Percentiles rank a stretch among this genome's conserved stretches.
Evolutionary conservation across 2,113 vertebrate genomes (phyloP).

Genomic region (Oenanthe melanoleuca): DNA sequence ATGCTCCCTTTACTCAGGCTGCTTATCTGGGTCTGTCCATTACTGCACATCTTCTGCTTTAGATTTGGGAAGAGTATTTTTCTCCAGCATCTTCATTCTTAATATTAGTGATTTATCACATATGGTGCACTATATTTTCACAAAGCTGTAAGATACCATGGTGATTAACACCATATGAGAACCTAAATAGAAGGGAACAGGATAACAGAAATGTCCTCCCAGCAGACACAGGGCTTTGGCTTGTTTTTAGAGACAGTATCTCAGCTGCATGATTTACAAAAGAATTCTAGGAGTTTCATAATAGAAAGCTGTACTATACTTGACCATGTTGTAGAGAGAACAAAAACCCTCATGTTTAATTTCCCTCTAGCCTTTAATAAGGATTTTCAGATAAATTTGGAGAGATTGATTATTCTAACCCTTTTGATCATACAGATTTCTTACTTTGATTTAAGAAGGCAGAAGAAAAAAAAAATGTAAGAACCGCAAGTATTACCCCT

Average conservation of each 20-base stretch:
- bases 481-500: not conserved
- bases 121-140: constrained; percentile 58
- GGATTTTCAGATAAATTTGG: constrained; percentile 9
- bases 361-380: constrained; percentile 14
- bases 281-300: not conserved
- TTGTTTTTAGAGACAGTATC: not conserved
- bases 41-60: not conserved
- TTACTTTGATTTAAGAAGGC: constrained; percentile 4
- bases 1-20: not conserved
- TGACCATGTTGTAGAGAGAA: not conserved
- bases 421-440: constrained; percentile 29
- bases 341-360: not conserved
- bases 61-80: constrained; percentile 10
- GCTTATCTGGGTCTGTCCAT: not conserved
- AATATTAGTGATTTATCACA: constrained; percentile 61
- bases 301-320: not conserved
- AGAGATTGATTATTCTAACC: not conserved
- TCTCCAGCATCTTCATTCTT: constrained; percentile 36
- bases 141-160: constrained; percentile 60
- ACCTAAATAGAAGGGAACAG: constrained; percentile 52
- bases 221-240: not conserved
- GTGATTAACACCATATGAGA: constrained; percentile 54
- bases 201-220: constrained; percentile 1
- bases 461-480: not conserved
- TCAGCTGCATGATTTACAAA: not conserved